Conservation (phyloP, 2,797 vertebrate genomes). For the Smutsia temminckii region DNA sequence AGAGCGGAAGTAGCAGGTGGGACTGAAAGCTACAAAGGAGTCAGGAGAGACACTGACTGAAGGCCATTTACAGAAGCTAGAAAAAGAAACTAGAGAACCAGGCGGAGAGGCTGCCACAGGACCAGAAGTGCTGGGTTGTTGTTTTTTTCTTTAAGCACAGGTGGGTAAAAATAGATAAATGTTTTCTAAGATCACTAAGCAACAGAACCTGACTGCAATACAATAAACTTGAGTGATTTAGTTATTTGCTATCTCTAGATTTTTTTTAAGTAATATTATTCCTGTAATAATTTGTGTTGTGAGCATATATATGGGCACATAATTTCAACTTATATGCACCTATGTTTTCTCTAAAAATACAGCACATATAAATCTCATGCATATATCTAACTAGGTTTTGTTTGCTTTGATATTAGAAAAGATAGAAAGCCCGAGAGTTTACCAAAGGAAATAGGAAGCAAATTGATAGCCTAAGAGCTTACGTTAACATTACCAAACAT, state of each 20-base stretch:
- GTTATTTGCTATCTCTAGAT: not conserved
- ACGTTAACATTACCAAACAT: not conserved
- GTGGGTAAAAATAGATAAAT: slow-evolving; percentile 64
- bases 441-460: not conserved
- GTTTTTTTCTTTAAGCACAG: slow-evolving; percentile 54
- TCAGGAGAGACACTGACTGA: not conserved
- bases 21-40: not conserved
- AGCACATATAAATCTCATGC: not conserved
- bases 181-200: slow-evolving; percentile 55
- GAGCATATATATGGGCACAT: not conserved
- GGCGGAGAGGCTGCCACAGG: slow-evolving; percentile 32
- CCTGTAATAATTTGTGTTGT: not conserved
- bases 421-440: slow-evolving; percentile 39
- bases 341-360: not conserved
- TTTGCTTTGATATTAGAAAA: slow-evolving; percentile 23
- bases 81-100: slow-evolving; percentile 11
- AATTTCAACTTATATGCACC: not conserved
- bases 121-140: slow-evolving; percentile 1
- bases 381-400: not conserved
- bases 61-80: not conserved
- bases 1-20: not conserved
- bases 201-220: not conserved
- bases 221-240: not conserved
- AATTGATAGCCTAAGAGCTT: not conserved
- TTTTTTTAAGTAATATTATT: not conserved